A percentile compares a stretch with the other conserved stretches of the same genome.
Evolutionary conservation across 2,113 vertebrate genomes (phyloP).

Genomic region (Phyllopteryx taeniolatus): DNA sequence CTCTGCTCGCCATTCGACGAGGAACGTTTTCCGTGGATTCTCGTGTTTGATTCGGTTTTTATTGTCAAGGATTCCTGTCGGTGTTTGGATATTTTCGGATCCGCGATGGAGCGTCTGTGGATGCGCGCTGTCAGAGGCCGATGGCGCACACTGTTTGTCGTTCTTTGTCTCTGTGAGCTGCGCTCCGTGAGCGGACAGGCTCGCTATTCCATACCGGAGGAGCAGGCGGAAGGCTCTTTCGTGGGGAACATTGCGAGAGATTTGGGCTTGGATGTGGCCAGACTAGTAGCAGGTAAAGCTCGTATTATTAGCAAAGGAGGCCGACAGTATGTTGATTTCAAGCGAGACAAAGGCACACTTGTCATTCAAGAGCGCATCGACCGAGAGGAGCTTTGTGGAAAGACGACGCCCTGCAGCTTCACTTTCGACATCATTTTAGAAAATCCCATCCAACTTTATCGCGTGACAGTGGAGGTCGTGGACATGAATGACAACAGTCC

Average conservation of each 20-base stretch:
- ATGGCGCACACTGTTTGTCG: conserved; percentile 36
- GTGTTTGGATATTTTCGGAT: conserved; percentile 22
- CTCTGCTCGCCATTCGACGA: not conserved
- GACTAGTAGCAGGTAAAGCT: conserved; percentile 70
- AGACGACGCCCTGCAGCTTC: conserved; percentile 73
- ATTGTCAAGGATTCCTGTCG: no score
- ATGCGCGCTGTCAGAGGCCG: conserved; percentile 16
- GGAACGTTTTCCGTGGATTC: not conserved
- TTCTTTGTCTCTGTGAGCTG: conserved; percentile 52
- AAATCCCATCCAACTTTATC: conserved; percentile 68
- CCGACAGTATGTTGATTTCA: conserved; percentile 70
- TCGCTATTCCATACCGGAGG: conserved; percentile 73
- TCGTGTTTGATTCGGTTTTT: fast-evolving
- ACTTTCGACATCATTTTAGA: conserved; percentile 76
- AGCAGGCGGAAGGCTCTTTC: conserved; percentile 72
- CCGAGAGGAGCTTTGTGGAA: conserved; percentile 76
- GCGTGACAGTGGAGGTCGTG: conserved; percentile 62
- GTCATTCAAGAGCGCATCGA: conserved; percentile 77
- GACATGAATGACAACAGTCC: conserved; percentile 72
- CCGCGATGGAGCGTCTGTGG: conserved; percentile 24
- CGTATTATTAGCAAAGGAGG: conserved; percentile 69
- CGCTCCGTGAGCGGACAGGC: conserved; percentile 49
- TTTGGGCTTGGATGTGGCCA: conserved; percentile 68
- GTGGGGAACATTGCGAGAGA: conserved; percentile 76
- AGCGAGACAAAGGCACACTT: conserved; percentile 66